These are phyloP conservation scores for Neria commutata DNA, from an alignment of 2,888 invertebrate species.

Conservation along the genomic window DNA sequence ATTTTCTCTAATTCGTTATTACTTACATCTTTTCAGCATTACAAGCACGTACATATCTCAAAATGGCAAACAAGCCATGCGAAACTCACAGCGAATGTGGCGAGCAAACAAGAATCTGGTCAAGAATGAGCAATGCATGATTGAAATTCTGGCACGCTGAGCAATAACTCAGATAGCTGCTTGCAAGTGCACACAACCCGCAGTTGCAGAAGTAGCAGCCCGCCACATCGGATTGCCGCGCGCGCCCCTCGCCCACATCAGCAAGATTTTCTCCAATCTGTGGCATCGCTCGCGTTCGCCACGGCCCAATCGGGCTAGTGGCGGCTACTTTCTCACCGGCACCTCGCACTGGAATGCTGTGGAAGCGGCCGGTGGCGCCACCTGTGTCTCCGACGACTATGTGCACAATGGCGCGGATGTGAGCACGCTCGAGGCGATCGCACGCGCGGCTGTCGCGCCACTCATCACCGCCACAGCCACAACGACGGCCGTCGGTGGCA, in stretches of 20 bases:
- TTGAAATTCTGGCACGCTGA: no score
- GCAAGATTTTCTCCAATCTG: slow-evolving; percentile 59
- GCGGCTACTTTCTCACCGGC: slow-evolving; percentile 56
- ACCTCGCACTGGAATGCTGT: slow-evolving; percentile 45
- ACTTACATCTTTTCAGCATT: no score
- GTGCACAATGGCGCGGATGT: slow-evolving; percentile 55
- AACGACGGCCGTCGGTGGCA: slow-evolving; percentile 31
- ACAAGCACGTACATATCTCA: not conserved
- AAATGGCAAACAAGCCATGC: not conserved
- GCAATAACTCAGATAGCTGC: no score
- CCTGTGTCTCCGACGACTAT: slow-evolving; percentile 45
- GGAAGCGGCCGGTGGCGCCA: slow-evolving; percentile 35
- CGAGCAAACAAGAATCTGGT: not conserved
- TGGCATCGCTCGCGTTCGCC: slow-evolving; percentile 61
- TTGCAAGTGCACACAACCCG: not conserved
- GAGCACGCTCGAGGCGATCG: slow-evolving; percentile 34
- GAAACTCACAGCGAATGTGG: not conserved
- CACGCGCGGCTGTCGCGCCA: slow-evolving; percentile 18
- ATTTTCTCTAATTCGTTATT: no score
- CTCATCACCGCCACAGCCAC: slow-evolving; percentile 25
- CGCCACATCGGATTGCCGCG: not conserved
- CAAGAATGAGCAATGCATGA: no score
- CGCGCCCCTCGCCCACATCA: no score
- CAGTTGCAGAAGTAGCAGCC: not conserved
- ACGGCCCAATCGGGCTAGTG: slow-evolving; percentile 63